A percentile compares a stretch with the other conserved stretches of the same genome.
Conservation (phyloP, 2,888 invertebrate genomes). For the Melolontha melolontha region DNA sequence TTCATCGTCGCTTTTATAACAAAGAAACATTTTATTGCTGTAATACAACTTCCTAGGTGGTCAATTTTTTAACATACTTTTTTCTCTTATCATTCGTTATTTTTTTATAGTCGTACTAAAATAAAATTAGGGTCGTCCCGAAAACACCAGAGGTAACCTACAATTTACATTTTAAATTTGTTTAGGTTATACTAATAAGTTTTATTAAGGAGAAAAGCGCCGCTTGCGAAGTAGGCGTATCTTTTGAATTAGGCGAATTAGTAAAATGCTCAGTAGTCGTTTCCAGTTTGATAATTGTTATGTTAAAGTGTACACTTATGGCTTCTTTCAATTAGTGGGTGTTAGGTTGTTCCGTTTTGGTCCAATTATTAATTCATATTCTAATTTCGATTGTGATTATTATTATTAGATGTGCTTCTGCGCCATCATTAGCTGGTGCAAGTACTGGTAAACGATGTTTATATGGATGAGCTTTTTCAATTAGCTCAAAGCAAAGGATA, state of each 20-base stretch:
- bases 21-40: slow-evolving; percentile 13
- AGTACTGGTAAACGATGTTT: slow-evolving; percentile 20
- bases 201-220: no score
- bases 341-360: slow-evolving; percentile 29
- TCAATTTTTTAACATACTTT: slow-evolving; percentile 10
- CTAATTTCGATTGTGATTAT: slow-evolving; percentile 41
- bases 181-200: no score
- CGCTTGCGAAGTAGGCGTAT: no score
- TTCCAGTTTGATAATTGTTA: slow-evolving; percentile 10
- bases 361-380: slow-evolving; percentile 46
- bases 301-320: not conserved
- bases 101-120: slow-evolving; percentile 4
- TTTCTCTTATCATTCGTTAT: slow-evolving; percentile 17
- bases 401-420: slow-evolving; percentile 40
- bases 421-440: not conserved
- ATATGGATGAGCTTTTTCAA: slow-evolving; percentile 5
- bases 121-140: not conserved
- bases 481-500: slow-evolving; percentile 5
- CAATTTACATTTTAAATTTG: no score
- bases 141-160: no score
- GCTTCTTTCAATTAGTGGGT: slow-evolving; percentile 4
- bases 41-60: slow-evolving; percentile 32
- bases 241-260: no score
- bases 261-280: not conserved
- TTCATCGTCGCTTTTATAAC: slow-evolving; percentile 1